Evolutionary conservation across 2,113 vertebrate species (phyloP).

Genomic region (Uropsilus gracilis): DNA sequence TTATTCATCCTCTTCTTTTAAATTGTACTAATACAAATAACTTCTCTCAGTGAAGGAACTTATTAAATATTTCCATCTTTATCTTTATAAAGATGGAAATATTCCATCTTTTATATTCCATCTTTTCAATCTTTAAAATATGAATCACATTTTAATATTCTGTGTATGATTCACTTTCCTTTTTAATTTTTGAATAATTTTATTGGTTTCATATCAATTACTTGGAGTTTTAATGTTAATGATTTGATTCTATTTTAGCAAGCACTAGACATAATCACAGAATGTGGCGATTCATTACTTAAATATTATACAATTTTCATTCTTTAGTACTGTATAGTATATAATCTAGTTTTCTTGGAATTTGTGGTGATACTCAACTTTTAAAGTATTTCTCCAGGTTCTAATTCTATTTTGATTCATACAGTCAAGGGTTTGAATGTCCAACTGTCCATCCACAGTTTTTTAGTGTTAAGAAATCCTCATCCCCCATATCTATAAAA

Average conservation of each 20-base stretch:
- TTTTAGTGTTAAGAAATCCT: neutral
- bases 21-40: slow-evolving; percentile 66
- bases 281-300: slow-evolving; percentile 29
- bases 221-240: neutral
- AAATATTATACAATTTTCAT: neutral
- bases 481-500: slow-evolving; percentile 26
- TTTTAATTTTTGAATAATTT: slow-evolving; percentile 20
- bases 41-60: slow-evolving; percentile 39
- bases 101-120: too few relatives aligned
- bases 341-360: neutral
- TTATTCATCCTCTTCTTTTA: slow-evolving; percentile 30
- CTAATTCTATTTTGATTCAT: neutral
- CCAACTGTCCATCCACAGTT: neutral
- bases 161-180: slow-evolving; percentile 2
- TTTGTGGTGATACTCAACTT: neutral
- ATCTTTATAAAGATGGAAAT: too few relatives aligned
- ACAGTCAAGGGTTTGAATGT: neutral
- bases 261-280: neutral
- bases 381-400: neutral
- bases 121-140: slow-evolving; percentile 51
- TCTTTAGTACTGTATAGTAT: neutral
- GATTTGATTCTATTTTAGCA: neutral
- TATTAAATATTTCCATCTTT: slow-evolving; percentile 56
- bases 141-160: slow-evolving; percentile 30
- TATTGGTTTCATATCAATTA: slow-evolving; percentile 17